Base-by-base conservation (phyloP, 2,888 invertebrate species). In the Antheraea yamamai region DNA sequence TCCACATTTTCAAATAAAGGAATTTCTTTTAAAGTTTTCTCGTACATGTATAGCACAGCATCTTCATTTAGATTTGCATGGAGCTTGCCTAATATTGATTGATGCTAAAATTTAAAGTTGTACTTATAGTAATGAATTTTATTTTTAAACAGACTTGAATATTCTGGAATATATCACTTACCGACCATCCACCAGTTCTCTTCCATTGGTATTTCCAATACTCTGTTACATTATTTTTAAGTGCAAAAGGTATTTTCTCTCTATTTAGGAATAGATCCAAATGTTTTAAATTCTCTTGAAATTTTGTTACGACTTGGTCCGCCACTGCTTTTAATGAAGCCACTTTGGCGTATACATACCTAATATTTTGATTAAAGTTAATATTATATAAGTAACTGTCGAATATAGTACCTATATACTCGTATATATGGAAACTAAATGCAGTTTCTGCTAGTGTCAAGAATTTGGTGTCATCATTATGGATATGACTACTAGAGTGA, bases 51-150 rank as follows among this genome's bases (percentile, higher is more conserved):
- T 68, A 95, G 84, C 23, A 95, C 94, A 7, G 94, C 93, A 79
- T 95, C 95, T 91, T 95, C 95, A 80, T 95, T 94, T 76, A 95
- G 84, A 81, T 95, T 95, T 58, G 95, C 92, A 83, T 95, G 95
- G 64, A 95, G 82, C 83, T 95, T 95, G 10, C 93, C 93, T 73
- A 95, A 84, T 79, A 94, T 94, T 58, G 89, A 89, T 87, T 94
- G 94, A 76, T 95, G 94, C 94, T 94, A 79, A 76, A 86, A 74
- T 74, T 39, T 51, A 26, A 72, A 55, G 35, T 18, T 70, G n/a
- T 4, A n/a, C 12, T 30, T 74, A 20, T n/a, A 10, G 14, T 39
- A 20, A 26, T 8, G 16, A 20, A 61, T 12, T 35, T 74, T 20
- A 20, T 74, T 47, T 23, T 30, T 35, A 47, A 30, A 18, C 16